Evolutionary conservation across 1,140 invertebrate species (phyloP), one percentile per base, ranked within the genome.

Genomic region (Sesamia nonagrioides): DNA sequence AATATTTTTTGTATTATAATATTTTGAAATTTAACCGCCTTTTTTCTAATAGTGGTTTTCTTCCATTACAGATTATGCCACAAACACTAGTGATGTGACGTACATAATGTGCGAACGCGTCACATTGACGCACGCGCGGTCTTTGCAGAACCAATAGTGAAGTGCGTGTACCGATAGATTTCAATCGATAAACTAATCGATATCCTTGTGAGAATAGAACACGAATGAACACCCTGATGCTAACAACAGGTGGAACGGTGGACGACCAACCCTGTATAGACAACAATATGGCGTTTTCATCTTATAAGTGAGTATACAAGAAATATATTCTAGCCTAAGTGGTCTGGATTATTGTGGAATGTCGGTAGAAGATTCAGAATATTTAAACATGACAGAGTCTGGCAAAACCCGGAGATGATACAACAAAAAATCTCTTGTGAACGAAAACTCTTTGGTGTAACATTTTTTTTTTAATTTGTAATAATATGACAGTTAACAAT

Each of bases 161-260:
- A 84, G 87, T 87, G 82, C 79, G 87, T 87, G 82, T 73, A 83
- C 84, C 82, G 82, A 84, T 82, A 82, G 56, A 74, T 78, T 58
- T 15, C 52, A 45, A 84, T 84, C 82, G 78, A 81, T 82, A 74
- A 61, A 35, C 18, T 71, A 45, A 84, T 84, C 82, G 78, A 81
- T 82, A 58, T 68, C 79, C 42, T 63, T 58, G 37, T 52, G 74
- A 60, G 58, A 77, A 52, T 76, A 63, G 56, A 73, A 76, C 82
- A 77, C 86, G 88, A 82, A 94, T 94, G 93, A 93, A 94, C 89
- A 91, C 89, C 87, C 93, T 94, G 78, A 94, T 94, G 93, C 91
- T 94, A 71, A 94, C 93, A 80, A 90, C 91, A 79, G 86, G 85
- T 61, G 90, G 91, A 58, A 80, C 85, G 21, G 87, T 92, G 81